Evolutionary conservation across 2,888 invertebrate genomes (phyloP).

Genomic region (Timema cristinae): DNA sequence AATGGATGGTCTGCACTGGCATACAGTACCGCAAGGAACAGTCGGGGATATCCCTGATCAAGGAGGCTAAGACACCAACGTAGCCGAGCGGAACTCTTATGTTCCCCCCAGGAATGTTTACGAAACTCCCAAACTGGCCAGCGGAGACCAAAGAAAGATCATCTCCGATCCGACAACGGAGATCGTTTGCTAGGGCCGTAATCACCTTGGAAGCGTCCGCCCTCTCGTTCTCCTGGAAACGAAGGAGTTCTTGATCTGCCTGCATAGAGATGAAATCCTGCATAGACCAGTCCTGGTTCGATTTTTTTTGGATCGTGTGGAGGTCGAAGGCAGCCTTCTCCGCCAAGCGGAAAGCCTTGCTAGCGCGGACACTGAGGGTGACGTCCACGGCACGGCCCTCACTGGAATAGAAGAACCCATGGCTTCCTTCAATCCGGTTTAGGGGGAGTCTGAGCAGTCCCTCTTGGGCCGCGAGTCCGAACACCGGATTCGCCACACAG

Average conservation of each 20-base stretch:
- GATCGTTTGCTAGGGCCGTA: conserved; percentile 60
- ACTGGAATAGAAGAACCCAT: conserved; percentile 61
- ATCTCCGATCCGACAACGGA: conserved; percentile 65
- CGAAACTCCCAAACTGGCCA: conserved; percentile 66
- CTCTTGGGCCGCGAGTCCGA: conserved; percentile 64
- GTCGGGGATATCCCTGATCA: conserved; percentile 60
- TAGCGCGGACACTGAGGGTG: conserved; percentile 59
- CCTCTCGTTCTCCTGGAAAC: conserved; percentile 26
- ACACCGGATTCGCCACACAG: conserved; percentile 65
- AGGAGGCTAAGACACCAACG: conserved; percentile 62
- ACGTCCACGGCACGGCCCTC: conserved; percentile 64
- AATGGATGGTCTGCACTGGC: conserved; percentile 21
- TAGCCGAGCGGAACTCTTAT: conserved; percentile 62
- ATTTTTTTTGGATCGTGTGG: neutral
- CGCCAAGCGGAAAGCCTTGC: conserved; percentile 54
- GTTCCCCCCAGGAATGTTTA: conserved; percentile 62
- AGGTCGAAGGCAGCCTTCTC: neutral
- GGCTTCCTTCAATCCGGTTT: conserved; percentile 11
- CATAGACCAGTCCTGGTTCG: conserved; percentile 19
- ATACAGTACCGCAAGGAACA: conserved; percentile 41
- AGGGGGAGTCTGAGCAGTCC: conserved; percentile 47
- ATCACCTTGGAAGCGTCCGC: conserved; percentile 61
- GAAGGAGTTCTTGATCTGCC: conserved; percentile 27
- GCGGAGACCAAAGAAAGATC: conserved; percentile 69
- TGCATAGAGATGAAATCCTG: conserved; percentile 24